Evolutionary conservation across 2,797 vertebrate genomes (phyloP).

Genomic region (Manis pentadactyla): DNA sequence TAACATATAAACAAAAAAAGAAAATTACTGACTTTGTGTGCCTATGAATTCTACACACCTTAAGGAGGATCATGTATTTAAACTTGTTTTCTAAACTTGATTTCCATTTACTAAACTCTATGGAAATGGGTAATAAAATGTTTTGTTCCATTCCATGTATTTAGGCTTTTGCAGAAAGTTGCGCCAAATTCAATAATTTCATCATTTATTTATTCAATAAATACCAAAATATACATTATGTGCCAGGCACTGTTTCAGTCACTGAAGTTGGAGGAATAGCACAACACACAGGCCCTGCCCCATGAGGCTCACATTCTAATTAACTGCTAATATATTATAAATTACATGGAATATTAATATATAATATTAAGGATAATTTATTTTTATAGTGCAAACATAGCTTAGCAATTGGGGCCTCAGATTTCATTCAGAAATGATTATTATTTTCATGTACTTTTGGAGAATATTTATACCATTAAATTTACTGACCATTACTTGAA

Average conservation of each 20-base stretch:
- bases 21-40: neutral
- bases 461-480: neutral
- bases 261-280: neutral
- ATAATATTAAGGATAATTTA: constrained; percentile 30
- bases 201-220: constrained; percentile 29
- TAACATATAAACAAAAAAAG: constrained; percentile 37
- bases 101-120: constrained; percentile 30
- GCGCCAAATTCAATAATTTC: constrained; percentile 20
- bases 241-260: neutral
- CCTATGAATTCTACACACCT: neutral
- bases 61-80: neutral
- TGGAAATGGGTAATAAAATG: neutral
- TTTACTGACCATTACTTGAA: neutral
- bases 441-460: constrained; percentile 2
- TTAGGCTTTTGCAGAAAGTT: constrained; percentile 26
- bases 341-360: constrained; percentile 2
- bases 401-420: neutral
- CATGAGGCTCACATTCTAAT: neutral
- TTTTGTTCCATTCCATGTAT: neutral
- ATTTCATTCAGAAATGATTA: constrained; percentile 4
- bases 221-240: neutral
- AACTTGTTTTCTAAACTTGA: neutral
- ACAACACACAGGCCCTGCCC: neutral
- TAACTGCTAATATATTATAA: neutral
- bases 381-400: neutral